Evolutionary conservation across 2,113 vertebrate species (phyloP), one percentile per base, ranked within the genome.

Genomic region (Pygoscelis adeliae): DNA sequence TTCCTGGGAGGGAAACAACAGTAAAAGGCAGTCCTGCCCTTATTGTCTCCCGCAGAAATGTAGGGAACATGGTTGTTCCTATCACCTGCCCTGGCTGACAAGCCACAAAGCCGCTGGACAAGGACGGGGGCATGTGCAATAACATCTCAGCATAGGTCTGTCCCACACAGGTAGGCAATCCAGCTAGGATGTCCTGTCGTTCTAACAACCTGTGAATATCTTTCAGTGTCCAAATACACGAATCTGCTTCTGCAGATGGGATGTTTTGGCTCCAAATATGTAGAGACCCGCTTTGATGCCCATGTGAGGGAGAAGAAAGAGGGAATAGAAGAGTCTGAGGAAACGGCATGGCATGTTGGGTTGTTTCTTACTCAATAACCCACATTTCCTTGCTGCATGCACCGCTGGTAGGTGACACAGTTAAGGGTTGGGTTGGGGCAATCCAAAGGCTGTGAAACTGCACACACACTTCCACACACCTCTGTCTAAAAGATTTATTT

Each of bases 291-390:
- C 15, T 87, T 71, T 42, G 15, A 38, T 47, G 63, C 7, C 21
- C 4, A 1, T 18, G 23, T 46, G 38, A 66, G 29, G 15, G 44
- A 42, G 29, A 46, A 67, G 19, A 50, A 76, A 82, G 42, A 79
- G 36, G 21, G 13, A 90, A 53, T 0, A 36, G 40, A 82, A 63
- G 62, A 56, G 32, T 22, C 46, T 77, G 61, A 83, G 50, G 47
- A 47, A 44, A 44, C 2, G 7, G 21, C 1, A 1, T 23, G n/a
- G 46, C n/a, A 42, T 0, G 1, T 56, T 55, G 32, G 22, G 8
- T 56, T 83, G 18, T 66, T 65, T 71, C 49, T 90, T 74, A 27
- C 30, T 23, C 19, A 59, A 18, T 5, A 93, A 49, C 14, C 30
- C 15, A 46, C 50, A 34, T 18, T 66, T 90, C 13, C 55, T 71